These are phyloP conservation scores for Astur gentilis DNA, from an alignment of 2,113 vertebrate genomes.

Conservation along the genomic window DNA sequence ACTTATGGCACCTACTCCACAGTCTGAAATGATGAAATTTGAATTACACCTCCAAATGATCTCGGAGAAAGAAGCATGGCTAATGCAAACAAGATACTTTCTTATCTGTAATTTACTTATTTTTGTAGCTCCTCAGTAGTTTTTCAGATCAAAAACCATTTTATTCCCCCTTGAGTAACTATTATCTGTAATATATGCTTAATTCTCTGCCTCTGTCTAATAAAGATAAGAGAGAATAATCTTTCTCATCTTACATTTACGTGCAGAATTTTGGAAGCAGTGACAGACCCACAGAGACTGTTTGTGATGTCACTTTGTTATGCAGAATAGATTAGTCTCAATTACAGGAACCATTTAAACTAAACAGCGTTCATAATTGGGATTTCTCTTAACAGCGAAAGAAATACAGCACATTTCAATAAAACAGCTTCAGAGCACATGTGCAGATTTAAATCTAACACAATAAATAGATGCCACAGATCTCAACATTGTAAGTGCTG, in stretches of 20 bases:
- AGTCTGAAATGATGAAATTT: neutral
- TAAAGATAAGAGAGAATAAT: neutral
- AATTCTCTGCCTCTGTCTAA: slow-evolving; percentile 7
- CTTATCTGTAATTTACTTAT: neutral
- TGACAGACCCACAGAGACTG: neutral
- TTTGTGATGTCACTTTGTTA: neutral
- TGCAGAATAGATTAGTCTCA: neutral
- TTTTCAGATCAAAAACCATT: neutral
- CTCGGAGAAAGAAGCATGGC: neutral
- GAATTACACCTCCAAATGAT: neutral
- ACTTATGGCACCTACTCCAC: neutral
- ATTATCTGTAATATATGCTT: neutral
- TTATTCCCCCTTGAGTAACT: neutral
- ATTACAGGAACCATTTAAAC: neutral
- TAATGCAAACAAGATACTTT: neutral
- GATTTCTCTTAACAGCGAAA: neutral
- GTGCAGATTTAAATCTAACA: neutral
- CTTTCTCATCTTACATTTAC: neutral
- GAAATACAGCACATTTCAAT: neutral
- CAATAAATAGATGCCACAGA: neutral
- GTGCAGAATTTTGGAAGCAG: neutral
- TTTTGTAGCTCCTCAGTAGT: neutral
- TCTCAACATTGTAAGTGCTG: neutral
- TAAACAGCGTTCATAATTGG: neutral
- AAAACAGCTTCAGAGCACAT: neutral